These are phyloP conservation scores for Hypercompe scribonia DNA, from an alignment of 2,888 invertebrate genomes.

Conservation along the genomic window DNA sequence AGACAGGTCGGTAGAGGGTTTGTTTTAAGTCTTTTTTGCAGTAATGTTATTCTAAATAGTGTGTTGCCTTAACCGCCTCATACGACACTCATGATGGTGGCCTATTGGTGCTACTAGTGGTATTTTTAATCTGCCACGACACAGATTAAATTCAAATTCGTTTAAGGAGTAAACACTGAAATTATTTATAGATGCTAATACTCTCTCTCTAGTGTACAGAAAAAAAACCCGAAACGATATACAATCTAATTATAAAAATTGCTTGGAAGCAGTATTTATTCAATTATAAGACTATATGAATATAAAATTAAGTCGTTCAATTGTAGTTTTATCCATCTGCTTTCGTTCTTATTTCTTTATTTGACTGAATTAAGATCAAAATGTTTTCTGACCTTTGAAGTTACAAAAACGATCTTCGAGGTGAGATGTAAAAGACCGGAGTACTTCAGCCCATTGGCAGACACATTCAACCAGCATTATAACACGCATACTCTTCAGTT, in stretches of 20 bases:
- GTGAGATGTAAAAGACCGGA: neutral
- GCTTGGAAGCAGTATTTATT: neutral
- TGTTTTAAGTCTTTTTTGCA: no score
- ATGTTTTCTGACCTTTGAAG: neutral
- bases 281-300: neutral
- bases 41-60: no score
- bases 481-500: constrained; percentile 17
- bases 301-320: neutral
- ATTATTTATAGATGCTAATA: neutral
- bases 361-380: neutral
- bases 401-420: neutral
- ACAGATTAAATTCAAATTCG: no score
- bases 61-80: no score
- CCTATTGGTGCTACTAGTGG: no score
- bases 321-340: neutral
- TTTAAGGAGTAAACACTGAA: neutral
- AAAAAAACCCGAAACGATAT: neutral
- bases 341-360: neutral
- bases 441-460: neutral
- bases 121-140: no score
- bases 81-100: no score
- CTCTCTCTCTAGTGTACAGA: neutral
- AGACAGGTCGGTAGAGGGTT: no score
- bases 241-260: neutral
- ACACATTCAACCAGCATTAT: constrained; percentile 2